These are phyloP conservation scores for Paragorgia papillata DNA, from an alignment of 92 coral and sea anemone genomes.

Conservation along the genomic window DNA sequence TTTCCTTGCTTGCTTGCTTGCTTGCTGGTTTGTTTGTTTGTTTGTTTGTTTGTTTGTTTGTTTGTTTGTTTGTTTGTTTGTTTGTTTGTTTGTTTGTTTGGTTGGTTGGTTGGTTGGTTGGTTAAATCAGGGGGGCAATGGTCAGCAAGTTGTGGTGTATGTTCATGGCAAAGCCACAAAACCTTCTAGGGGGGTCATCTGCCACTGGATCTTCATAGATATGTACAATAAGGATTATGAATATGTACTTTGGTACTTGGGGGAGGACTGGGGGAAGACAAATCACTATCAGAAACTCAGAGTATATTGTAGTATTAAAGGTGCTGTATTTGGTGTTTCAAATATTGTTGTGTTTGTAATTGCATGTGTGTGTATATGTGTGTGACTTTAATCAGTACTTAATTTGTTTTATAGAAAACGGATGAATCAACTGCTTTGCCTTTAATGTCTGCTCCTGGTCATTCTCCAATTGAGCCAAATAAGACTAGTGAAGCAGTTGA, in stretches of 20 bases:
- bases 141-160: too few species aligned
- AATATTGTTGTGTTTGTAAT: neutral
- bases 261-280: neutral
- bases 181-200: too few species aligned
- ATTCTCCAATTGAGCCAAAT: neutral
- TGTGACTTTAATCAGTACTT: neutral
- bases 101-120: too few species aligned
- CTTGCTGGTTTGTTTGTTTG: too few species aligned
- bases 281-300: neutral
- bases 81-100: neutral
- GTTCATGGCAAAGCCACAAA: too few species aligned
- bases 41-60: too few species aligned
- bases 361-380: neutral
- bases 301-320: neutral
- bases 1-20: too few species aligned
- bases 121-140: neutral
- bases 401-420: slow-evolving; percentile 3
- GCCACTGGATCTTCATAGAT: neutral
- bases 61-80: too few species aligned
- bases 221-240: neutral
- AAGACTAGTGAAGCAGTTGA: slow-evolving; percentile 13
- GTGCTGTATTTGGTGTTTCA: too few species aligned
- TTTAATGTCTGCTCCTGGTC: neutral
- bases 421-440: neutral
- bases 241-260: neutral